Evolutionary conservation across 1,140 invertebrate species (phyloP).

Genomic region (Lucilia sericata): DNA sequence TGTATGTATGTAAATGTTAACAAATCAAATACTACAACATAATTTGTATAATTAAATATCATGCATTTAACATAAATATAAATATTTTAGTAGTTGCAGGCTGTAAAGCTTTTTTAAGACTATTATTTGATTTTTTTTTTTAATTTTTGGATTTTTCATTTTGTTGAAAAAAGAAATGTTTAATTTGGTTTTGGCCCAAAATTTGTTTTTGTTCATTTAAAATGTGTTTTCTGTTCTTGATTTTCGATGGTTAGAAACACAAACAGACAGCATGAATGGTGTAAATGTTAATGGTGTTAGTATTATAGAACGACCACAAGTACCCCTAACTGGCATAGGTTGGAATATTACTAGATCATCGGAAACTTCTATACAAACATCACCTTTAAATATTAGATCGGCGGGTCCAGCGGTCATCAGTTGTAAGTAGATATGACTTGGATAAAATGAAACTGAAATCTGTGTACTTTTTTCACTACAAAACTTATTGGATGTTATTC

Average conservation of each 20-base stretch:
- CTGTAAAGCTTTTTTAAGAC: background rate
- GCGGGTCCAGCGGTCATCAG: conserved; percentile 56
- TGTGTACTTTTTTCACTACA: no score
- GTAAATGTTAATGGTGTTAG: conserved; percentile 79
- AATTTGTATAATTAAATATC: background rate
- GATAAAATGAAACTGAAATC: background rate
- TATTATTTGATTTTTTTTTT: background rate
- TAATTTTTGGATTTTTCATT: background rate
- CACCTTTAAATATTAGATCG: conserved; percentile 49
- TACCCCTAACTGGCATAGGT: conserved; percentile 66
- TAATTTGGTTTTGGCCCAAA: background rate
- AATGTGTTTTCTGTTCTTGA: background rate
- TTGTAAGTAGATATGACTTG: conserved; percentile 57
- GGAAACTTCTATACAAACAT: conserved; percentile 51
- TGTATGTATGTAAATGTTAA: background rate
- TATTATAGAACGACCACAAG: conserved; percentile 71
- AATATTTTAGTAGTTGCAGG: background rate
- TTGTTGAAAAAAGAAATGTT: background rate
- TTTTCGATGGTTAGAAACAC: conserved; percentile 40
- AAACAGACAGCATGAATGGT: conserved; percentile 74
- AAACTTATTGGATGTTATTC: background rate
- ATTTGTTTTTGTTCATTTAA: background rate
- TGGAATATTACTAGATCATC: conserved; percentile 40
- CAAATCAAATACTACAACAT: background rate
- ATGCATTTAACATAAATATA: background rate